Percentiles rank a stretch among this genome's conserved stretches.
Conservation (phyloP, 2,888 invertebrate genomes). For the Pristionchus entomophagus region DNA sequence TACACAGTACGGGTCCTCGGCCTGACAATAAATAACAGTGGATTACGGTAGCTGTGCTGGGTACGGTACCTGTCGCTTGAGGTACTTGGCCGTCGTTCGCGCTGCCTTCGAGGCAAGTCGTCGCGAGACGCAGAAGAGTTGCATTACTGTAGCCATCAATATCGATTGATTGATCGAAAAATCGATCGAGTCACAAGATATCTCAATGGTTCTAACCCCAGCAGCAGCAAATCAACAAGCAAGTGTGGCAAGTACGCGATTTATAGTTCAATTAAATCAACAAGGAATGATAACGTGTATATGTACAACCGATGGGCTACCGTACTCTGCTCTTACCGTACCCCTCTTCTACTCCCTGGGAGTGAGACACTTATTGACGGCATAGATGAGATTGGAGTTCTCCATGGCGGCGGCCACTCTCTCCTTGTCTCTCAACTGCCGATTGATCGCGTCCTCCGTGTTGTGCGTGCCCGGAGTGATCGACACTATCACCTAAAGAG, state of each 20-base stretch:
- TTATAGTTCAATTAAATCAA: conserved; percentile 15
- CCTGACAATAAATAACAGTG: background rate
- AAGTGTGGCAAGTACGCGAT: background rate
- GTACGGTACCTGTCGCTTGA: conserved; percentile 27
- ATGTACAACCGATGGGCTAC: conserved; percentile 19
- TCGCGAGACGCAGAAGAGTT: conserved; percentile 13
- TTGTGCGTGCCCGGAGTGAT: conserved; percentile 90
- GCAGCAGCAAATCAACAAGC: background rate
- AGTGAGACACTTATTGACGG: conserved; percentile 91
- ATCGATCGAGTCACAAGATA: background rate
- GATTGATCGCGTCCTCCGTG: conserved; percentile 92
- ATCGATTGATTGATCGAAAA: too few relatives aligned
- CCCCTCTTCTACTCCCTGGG: conserved; percentile 52
- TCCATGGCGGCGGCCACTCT: conserved; percentile 96
- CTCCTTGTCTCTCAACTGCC: conserved; percentile 95
- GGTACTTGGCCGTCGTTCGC: background rate
- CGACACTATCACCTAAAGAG: conserved; percentile 63
- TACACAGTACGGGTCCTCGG: conserved; percentile 29
- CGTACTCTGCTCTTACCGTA: conserved; percentile 26
- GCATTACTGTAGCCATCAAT: conserved; percentile 5
- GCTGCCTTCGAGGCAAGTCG: conserved; percentile 31
- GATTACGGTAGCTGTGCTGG: background rate
- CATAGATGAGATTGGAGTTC: conserved; percentile 90
- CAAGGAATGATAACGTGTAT: conserved; percentile 19
- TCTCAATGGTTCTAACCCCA: background rate